phyloP scores from a whole-genome alignment of 2,888 invertebrate genomes.

The Erynnis tages region DNA sequence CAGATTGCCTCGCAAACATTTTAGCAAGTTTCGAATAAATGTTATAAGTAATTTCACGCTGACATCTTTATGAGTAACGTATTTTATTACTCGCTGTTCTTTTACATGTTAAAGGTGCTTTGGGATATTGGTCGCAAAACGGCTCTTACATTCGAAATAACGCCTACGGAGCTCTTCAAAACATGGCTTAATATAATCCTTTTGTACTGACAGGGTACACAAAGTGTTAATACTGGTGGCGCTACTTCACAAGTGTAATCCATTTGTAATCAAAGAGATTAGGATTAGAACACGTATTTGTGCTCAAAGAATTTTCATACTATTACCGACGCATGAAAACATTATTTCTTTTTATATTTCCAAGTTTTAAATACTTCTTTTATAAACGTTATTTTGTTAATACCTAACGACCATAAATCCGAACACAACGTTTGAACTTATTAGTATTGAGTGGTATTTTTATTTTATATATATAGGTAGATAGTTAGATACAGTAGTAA shows the following conservation, averaged over 20 bases:
- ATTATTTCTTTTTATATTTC: no score
- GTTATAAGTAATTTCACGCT: conserved; percentile 1
- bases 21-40: background rate
- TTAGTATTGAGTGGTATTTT: no score
- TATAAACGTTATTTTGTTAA: no score
- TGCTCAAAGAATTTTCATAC: background rate
- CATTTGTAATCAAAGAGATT: conserved; percentile 20
- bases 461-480: no score
- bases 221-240: conserved; percentile 16
- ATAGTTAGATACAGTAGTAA: no score
- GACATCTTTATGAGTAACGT: background rate
- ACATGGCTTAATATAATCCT: conserved; percentile 12
- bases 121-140: background rate
- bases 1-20: conserved; percentile 7
- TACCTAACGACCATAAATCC: no score
- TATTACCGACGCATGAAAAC: no score
- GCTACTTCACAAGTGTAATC: conserved; percentile 12
- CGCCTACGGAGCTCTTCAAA: background rate
- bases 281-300: conserved; percentile 9
- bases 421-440: no score
- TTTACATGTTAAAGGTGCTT: background rate
- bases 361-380: no score
- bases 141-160: background rate
- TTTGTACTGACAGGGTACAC: conserved; percentile 9
- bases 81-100: background rate